phyloP scores from a whole-genome alignment of 2,888 invertebrate genomes.

The Mythimna lalbum region DNA sequence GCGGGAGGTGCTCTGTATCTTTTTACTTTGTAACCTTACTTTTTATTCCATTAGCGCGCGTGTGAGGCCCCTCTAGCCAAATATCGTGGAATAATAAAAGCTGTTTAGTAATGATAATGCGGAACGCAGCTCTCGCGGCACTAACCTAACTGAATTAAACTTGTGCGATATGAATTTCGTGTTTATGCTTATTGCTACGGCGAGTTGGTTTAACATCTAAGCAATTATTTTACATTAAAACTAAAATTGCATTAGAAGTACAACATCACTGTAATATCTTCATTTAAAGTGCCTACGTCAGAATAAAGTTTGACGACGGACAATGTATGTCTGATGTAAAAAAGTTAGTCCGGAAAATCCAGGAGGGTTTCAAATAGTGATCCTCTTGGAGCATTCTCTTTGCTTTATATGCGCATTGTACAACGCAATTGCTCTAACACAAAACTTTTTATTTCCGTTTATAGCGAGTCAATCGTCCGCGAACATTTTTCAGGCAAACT shows the following conservation, averaged over 20 bases:
- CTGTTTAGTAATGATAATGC: slow-evolving; percentile 90
- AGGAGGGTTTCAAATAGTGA: slow-evolving; percentile 83
- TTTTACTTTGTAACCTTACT: slow-evolving; percentile 91
- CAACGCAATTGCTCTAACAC: slow-evolving; percentile 88
- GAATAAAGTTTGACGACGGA: slow-evolving; percentile 76
- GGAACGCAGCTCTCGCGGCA: slow-evolving; percentile 82
- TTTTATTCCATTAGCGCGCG: slow-evolving; percentile 90
- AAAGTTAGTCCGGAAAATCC: slow-evolving; percentile 81
- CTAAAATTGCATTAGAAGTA: slow-evolving; percentile 45
- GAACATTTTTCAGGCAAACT: slow-evolving; percentile 91
- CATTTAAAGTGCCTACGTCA: slow-evolving; percentile 49
- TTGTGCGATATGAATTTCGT: slow-evolving; percentile 80
- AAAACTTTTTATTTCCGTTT: slow-evolving; percentile 91
- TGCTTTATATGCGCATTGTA: slow-evolving; percentile 88
- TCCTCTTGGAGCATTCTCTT: slow-evolving; percentile 82
- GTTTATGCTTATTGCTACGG: slow-evolving; percentile 79
- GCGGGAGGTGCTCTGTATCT: slow-evolving; percentile 89
- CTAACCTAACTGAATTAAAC: slow-evolving; percentile 86
- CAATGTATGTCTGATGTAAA: slow-evolving; percentile 74
- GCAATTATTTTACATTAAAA: slow-evolving; percentile 66
- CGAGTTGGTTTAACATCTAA: slow-evolving; percentile 77
- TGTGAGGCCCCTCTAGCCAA: slow-evolving; percentile 89
- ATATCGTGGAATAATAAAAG: slow-evolving; percentile 90
- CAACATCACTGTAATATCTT: slow-evolving; percentile 7
- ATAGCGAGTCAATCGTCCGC: slow-evolving; percentile 90